Evolutionary conservation across 2,797 vertebrate genomes (phyloP).

Genomic region (Alauda arvensis): DNA sequence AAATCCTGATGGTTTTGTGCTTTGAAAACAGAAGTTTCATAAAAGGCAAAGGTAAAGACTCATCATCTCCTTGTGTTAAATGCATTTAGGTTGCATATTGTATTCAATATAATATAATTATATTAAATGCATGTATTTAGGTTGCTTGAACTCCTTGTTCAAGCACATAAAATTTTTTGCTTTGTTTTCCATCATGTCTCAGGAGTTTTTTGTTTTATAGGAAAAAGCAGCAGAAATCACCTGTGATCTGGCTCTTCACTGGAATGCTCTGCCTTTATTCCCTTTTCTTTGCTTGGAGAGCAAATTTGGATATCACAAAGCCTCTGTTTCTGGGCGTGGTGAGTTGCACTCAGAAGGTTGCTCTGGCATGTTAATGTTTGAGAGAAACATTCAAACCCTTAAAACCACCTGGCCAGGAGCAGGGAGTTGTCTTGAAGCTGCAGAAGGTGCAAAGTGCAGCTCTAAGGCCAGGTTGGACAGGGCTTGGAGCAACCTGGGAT

Average conservation of each 20-base stretch:
- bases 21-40: not conserved
- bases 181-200: not conserved
- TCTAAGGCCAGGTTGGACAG: rapidly evolving
- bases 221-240: conserved; percentile 54
- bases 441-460: not conserved
- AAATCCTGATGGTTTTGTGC: not conserved
- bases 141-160: not conserved
- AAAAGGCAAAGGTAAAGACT: not conserved
- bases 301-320: conserved; percentile 91
- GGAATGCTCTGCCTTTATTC: conserved; percentile 89
- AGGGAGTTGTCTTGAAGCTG: not conserved
- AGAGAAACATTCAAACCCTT: not conserved
- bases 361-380: not conserved
- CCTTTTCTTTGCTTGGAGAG: conserved; percentile 95
- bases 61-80: not conserved
- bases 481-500: not conserved
- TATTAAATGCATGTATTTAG: too few species aligned
- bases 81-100: not conserved
- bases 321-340: conserved; percentile 92
- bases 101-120: too few species aligned
- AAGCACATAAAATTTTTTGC: not conserved
- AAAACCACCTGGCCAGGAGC: not conserved
- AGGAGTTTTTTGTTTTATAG: conserved; percentile 58
- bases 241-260: conserved; percentile 79
- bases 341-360: conserved; percentile 40